Evolutionary conservation across 1,140 invertebrate genomes (phyloP), one percentile per base, ranked within the genome.

Genomic region (Eurosta solidaginis): DNA sequence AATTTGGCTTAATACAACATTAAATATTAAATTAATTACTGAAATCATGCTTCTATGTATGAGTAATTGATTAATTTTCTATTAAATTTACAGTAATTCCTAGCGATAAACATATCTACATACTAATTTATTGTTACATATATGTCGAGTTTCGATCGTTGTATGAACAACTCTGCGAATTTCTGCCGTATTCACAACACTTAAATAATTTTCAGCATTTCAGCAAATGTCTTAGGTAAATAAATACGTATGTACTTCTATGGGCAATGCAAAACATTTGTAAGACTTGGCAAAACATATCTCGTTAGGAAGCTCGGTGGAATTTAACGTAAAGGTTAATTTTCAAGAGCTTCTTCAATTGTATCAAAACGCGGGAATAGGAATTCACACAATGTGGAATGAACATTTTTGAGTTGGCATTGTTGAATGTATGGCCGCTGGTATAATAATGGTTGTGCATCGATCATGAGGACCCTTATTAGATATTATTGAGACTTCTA

Each of bases 261-360:
- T 68, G 59, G 59, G 59, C 59, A 68, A 68, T 40, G 33, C 54
- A 33, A 68, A 68, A 54, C n/a, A n/a, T n/a, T n/a, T n/a, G n/a
- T n/a, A n/a, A n/a, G n/a, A n/a, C n/a, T n/a, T n/a, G n/a, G n/a
- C n/a, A n/a, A n/a, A n/a, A n/a, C n/a, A n/a, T n/a, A n/a, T n/a
- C n/a, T n/a, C n/a, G n/a, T n/a, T n/a, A n/a, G n/a, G n/a, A n/a
- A n/a, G n/a, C n/a, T n/a, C n/a, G n/a, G n/a, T n/a, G n/a, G n/a
- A n/a, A n/a, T n/a, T n/a, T n/a, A n/a, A n/a, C n/a, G n/a, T n/a
- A n/a, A n/a, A n/a, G n/a, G n/a, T n/a, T n/a, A n/a, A n/a, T n/a
- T n/a, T n/a, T n/a, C n/a, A n/a, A n/a, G n/a, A n/a, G n/a, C n/a
- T n/a, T n/a, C n/a, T n/a, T n/a, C n/a, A n/a, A n/a, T n/a, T n/a